Conservation (phyloP, 2,113 vertebrate species). For the Heterochromis multidens region DNA sequence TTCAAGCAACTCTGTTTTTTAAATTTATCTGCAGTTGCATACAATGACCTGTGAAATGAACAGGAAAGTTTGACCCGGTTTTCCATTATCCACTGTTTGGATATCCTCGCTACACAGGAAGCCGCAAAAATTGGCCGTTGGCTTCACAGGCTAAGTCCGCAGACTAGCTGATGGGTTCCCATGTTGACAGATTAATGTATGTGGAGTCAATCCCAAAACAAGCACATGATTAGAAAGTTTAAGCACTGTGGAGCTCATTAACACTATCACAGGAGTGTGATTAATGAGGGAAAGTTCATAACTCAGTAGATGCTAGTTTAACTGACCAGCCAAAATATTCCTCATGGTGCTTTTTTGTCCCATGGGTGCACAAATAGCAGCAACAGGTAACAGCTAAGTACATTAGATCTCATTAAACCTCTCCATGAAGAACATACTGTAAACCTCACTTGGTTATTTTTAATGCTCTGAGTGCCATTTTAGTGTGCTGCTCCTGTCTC, state of each 20-base stretch:
- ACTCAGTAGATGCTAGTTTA: neutral
- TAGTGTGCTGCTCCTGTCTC: neutral
- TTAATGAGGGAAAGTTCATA: neutral
- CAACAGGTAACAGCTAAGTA: slow-evolving; percentile 24
- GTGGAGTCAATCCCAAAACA: neutral
- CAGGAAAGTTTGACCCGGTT: neutral
- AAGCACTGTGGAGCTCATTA: neutral
- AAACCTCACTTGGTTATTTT: neutral
- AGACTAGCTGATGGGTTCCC: neutral
- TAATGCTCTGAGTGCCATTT: slow-evolving; percentile 2
- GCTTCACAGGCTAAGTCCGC: neutral
- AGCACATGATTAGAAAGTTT: neutral
- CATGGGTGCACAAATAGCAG: neutral
- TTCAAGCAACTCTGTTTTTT: neutral
- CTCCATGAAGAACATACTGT: slow-evolving; percentile 1
- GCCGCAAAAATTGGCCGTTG: neutral
- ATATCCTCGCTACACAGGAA: neutral
- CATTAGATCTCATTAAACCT: slow-evolving; percentile 32
- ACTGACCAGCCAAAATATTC: neutral
- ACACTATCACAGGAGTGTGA: neutral
- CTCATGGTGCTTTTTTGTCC: neutral
- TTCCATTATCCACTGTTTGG: neutral
- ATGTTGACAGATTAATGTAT: neutral
- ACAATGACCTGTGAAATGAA: neutral
- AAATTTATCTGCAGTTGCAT: neutral